Evolutionary conservation across 2,113 vertebrate genomes (phyloP).

Genomic region (Semnopithecus entellus): DNA sequence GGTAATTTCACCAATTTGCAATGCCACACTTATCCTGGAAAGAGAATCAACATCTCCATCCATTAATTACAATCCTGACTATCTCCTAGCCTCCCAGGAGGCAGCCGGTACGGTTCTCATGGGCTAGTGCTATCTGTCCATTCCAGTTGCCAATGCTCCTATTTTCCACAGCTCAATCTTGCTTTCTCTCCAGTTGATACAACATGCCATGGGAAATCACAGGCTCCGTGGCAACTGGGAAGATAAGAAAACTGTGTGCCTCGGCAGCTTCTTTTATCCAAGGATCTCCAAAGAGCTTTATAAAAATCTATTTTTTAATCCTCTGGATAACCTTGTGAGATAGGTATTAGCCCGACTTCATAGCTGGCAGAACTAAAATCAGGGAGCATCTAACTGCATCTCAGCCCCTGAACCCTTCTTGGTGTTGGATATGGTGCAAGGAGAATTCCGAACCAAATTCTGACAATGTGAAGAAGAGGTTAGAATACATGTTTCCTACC

Average conservation of each 20-base stretch:
- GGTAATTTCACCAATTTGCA: constrained; percentile 78
- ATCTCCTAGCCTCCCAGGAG: constrained; percentile 58
- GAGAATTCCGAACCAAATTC: not conserved
- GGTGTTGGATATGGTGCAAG: not conserved
- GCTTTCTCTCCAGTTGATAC: constrained; percentile 73
- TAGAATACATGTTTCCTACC: not conserved
- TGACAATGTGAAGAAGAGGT: not conserved
- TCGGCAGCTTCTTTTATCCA: constrained; percentile 64
- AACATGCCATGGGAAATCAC: constrained; percentile 72
- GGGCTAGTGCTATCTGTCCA: constrained; percentile 66
- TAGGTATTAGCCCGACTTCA: constrained; percentile 60
- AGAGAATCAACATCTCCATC: constrained; percentile 71
- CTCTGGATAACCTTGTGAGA: constrained; percentile 58
- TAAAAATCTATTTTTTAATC: constrained; percentile 78
- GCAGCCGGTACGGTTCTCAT: constrained; percentile 44
- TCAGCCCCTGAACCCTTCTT: constrained; percentile 4
- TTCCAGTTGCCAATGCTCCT: constrained; percentile 63
- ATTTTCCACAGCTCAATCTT: constrained; percentile 73
- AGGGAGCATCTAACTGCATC: constrained; percentile 51
- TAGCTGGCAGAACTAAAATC: constrained; percentile 46
- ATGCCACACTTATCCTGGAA: constrained; percentile 74
- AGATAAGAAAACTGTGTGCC: constrained; percentile 70
- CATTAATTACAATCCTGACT: constrained; percentile 76
- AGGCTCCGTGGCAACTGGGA: constrained; percentile 53
- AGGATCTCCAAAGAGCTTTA: constrained; percentile 77